Conservation (phyloP, 23 tunicate genomes). For the Halocynthia roretzi region DNA sequence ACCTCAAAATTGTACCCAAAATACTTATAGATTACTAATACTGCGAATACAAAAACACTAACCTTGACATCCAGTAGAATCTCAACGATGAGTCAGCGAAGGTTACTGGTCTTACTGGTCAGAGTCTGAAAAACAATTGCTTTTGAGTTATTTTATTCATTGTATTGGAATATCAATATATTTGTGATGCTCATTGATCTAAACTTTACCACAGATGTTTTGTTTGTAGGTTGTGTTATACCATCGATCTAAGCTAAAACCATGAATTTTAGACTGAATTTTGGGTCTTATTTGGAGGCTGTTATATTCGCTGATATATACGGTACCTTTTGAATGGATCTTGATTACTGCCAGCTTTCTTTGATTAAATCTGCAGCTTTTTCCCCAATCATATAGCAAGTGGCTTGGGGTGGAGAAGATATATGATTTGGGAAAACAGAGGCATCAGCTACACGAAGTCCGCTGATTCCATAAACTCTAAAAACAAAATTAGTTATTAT, state of each 20-base stretch:
- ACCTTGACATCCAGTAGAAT: too few relatives aligned
- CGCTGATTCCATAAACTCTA: conserved; percentile 17
- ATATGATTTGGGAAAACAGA: conserved; percentile 11
- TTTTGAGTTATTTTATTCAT: too few relatives aligned
- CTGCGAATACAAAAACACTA: too few relatives aligned
- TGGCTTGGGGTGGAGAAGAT: conserved; percentile 18
- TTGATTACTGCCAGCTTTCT: neutral
- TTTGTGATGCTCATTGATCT: too few relatives aligned
- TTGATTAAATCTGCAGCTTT: conserved; percentile 14
- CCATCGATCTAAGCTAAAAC: neutral
- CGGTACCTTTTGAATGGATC: neutral
- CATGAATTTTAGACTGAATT: neutral
- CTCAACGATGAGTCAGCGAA: too few relatives aligned
- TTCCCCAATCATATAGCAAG: conserved; percentile 30
- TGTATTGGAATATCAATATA: too few relatives aligned
- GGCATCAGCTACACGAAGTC: conserved; percentile 18
- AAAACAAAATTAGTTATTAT: neutral
- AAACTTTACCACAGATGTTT: neutral
- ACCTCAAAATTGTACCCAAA: too few relatives aligned
- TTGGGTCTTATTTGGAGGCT: too few relatives aligned
- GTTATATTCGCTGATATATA: neutral
- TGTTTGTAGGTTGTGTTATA: neutral
- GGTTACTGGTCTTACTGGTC: too few relatives aligned
- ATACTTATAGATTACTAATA: too few relatives aligned
- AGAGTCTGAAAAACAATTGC: too few relatives aligned